Conservation (phyloP, 2,797 vertebrate genomes). For the Neosalanx taihuensis region DNA sequence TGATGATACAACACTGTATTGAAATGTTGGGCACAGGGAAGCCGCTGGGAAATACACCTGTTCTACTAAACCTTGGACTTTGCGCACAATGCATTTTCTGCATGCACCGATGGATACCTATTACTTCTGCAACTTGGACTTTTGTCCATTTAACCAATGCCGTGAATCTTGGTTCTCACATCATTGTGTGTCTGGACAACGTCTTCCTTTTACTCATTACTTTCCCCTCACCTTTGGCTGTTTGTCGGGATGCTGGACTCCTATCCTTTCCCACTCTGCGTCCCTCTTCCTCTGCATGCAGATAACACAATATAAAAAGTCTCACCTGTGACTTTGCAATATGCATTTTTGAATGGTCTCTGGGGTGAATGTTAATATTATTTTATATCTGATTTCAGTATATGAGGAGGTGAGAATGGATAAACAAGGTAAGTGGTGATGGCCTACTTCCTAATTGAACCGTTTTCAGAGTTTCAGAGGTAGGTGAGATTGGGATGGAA, state of each 20-base stretch:
- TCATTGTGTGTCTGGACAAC: slow-evolving; percentile 48
- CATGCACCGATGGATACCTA: slow-evolving; percentile 19
- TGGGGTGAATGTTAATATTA: slow-evolving; percentile 62
- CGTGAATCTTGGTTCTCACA: slow-evolving; percentile 38
- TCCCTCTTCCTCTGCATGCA: slow-evolving; percentile 55
- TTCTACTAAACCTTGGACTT: neutral
- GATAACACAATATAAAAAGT: slow-evolving; percentile 2
- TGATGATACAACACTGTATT: slow-evolving; percentile 40
- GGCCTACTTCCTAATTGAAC: slow-evolving; percentile 50
- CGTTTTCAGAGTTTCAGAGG: slow-evolving; percentile 44
- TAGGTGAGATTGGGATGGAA: slow-evolving; percentile 10
- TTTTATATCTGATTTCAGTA: slow-evolving; percentile 82
- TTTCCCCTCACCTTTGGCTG: slow-evolving; percentile 28
- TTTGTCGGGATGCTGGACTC: slow-evolving; percentile 74
- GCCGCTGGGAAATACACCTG: neutral
- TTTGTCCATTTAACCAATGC: slow-evolving; percentile 6
- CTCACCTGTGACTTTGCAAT: slow-evolving; percentile 1
- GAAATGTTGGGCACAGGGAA: slow-evolving; percentile 10
- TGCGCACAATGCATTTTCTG: slow-evolving; percentile 45
- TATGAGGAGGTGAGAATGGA: slow-evolving; percentile 70
- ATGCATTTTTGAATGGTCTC: slow-evolving; percentile 14
- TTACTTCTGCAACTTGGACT: neutral
- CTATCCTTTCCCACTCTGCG: slow-evolving; percentile 53
- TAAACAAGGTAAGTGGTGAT: slow-evolving; percentile 76
- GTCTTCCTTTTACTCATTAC: slow-evolving; percentile 35